Base-by-base conservation (phyloP, 2,113 vertebrate genomes). In the Bos taurus region DNA sequence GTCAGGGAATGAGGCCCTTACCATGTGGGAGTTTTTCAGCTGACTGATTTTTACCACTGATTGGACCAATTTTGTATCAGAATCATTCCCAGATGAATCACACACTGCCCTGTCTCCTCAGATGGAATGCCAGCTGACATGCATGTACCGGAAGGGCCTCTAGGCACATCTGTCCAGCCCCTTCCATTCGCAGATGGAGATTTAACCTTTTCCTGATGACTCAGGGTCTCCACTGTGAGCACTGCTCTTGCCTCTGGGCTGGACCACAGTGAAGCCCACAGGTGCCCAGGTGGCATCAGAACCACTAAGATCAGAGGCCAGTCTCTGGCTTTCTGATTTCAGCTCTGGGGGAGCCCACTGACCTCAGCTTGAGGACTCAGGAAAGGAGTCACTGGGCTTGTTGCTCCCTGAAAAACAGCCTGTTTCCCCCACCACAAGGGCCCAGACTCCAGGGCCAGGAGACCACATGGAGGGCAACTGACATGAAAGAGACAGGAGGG, bases 11-110 rank as follows among this genome's bases (percentile, higher is more conserved):
- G 10, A 77, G 71, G 83, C 46, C 52, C 50, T 89, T 67, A 96
- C 93, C 89, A 48, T 59, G 93, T 93, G 88, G 96, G 67, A 56
- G 59, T 92, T 96, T 97, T 95, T 97, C 5, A 2, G 81, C 80
- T 93, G 56, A 90, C 91, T 94, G 86, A 33, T 62, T 92, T 78
- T 93, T 74, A 50, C 78, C 83, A 80, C 4, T 14, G 89, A 93
- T 56, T 59, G 46, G 91, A 97, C 96, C 93, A 83, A 59, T 84
- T 87, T 5, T 91, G 91, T 62, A 95, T 85, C 96, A 23, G 78
- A 95, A 86, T 87, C 67, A 25, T 50, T 62, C 71, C 78, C 25
- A 28, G 71, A 30, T 92, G 97, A 97, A 90, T 95, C 86, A 82
- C 43, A 62, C 26, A 16, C 80, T 15, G 86, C 62, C 50, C 57